phyloP scores from a whole-genome alignment of 1,140 invertebrate genomes.

The Triops cancriformis region DNA sequence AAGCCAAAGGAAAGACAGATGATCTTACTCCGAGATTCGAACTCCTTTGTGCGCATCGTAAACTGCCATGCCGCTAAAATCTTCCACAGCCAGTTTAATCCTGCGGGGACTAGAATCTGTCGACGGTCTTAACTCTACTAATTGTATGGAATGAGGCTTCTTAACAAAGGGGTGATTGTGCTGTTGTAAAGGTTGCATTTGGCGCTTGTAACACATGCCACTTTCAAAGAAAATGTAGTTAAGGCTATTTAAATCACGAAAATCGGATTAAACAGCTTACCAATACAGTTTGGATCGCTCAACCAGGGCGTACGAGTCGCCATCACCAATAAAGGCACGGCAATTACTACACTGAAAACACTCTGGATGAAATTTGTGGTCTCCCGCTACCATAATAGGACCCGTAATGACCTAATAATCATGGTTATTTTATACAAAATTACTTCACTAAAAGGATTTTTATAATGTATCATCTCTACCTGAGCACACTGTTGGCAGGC shows the following conservation, averaged over 20 bases:
- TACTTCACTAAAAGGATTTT: background rate
- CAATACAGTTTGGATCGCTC: constrained; percentile 82
- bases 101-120: constrained; percentile 43
- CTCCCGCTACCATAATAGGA: constrained; percentile 86
- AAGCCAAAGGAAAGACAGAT: background rate
- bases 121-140: constrained; percentile 62
- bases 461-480: constrained; percentile 38
- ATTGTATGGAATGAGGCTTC: constrained; percentile 62
- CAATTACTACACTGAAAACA: constrained; percentile 82
- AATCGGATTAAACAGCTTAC: constrained; percentile 41
- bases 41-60: constrained; percentile 32
- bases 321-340: constrained; percentile 77
- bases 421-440: constrained; percentile 14
- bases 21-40: constrained; percentile 37
- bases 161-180: constrained; percentile 42
- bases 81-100: constrained; percentile 52
- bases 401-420: constrained; percentile 65
- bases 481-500: constrained; percentile 77
- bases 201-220: constrained; percentile 54
- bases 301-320: constrained; percentile 79
- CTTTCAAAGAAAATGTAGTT: constrained; percentile 37
- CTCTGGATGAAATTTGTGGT: constrained; percentile 91
- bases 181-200: constrained; percentile 51
- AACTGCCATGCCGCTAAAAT: constrained; percentile 34
- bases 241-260: background rate